Evolutionary conservation across 2,888 invertebrate genomes (phyloP), one percentile per base, ranked within the genome.

Genomic region (Rhagonycha fulva): DNA sequence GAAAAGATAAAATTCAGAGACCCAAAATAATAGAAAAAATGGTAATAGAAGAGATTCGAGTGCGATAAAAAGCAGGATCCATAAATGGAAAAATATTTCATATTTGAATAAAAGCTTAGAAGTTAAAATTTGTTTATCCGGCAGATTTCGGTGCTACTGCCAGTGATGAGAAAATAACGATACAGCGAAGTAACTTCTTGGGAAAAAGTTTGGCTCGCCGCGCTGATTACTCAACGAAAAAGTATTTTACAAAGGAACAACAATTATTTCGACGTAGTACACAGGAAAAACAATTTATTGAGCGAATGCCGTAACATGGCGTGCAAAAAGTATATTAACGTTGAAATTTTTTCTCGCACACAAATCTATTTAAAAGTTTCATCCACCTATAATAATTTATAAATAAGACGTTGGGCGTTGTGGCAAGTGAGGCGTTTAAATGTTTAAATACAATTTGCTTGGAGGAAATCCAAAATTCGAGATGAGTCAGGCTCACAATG

Each of bases 401-500:
- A 70, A 70, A 70, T 70, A 66, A 23, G 63, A 66, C 63, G 26
- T 66, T 66, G 63, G 63, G 63, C 63, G 63, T 66, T 66, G 63
- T 26, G 63, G 63, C 26, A 66, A 66, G 63, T 66, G 63, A 66
- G 63, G 63, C 63, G 63, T 66, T 66, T 66, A 66, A 66, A 66
- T 66, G 72, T 68, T 60, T 72, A 68, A 73, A 73, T 63, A 70
- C 23, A 74, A 63, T 30, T 19, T 26, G 67, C 62, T 76, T 76
- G 76, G 76, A 76, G 19, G n/a, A 62, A 47, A 14, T 76, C 76
- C 76, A 76, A 72, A 66, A 72, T 70, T 70, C 66, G 26, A 68
- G 62, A 10, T 76, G 76, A 76, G 70, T 76, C 76, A 76, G 12
- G 32, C n/a, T 28, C 70, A 73, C 76, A 73, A 76, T 73, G 68